These are phyloP conservation scores for Stenolophus ochropezus DNA, from an alignment of 2,888 invertebrate species.

Conservation along the genomic window DNA sequence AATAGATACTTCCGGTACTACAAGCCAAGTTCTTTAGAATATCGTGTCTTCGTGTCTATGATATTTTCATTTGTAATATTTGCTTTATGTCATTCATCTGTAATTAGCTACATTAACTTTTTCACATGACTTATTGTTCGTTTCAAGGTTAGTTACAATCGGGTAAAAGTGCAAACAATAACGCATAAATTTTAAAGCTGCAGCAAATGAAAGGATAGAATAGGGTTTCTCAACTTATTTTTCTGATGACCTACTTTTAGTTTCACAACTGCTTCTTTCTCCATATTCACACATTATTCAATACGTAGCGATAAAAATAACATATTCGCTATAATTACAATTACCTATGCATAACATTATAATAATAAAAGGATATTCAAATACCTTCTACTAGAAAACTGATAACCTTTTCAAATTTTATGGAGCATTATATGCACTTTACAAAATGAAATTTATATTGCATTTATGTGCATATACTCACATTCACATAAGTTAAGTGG, in stretches of 20 bases:
- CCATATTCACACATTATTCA: background rate
- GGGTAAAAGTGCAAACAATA: constrained; percentile 14
- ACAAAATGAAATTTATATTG: background rate
- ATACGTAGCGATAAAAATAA: background rate
- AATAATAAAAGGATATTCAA: no score
- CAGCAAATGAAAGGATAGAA: constrained; percentile 30
- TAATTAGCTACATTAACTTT: background rate
- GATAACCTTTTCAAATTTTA: background rate
- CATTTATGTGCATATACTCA: background rate
- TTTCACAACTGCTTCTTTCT: constrained; percentile 8
- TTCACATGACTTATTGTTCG: background rate
- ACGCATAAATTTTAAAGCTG: constrained; percentile 33
- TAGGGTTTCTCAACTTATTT: constrained; percentile 40
- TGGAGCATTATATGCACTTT: background rate
- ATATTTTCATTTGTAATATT: no score
- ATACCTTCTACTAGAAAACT: no score
- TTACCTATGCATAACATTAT: no score
- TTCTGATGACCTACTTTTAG: constrained; percentile 24
- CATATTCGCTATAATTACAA: background rate
- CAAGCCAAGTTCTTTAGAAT: no score
- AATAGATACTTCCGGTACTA: no score
- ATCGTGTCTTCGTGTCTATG: no score
- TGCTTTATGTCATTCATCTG: no score
- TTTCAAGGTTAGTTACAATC: constrained; percentile 9
- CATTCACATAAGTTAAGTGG: background rate